phyloP scores from a whole-genome alignment of 64 coral and sea anemone genomes.

The Acropora tenuis region DNA sequence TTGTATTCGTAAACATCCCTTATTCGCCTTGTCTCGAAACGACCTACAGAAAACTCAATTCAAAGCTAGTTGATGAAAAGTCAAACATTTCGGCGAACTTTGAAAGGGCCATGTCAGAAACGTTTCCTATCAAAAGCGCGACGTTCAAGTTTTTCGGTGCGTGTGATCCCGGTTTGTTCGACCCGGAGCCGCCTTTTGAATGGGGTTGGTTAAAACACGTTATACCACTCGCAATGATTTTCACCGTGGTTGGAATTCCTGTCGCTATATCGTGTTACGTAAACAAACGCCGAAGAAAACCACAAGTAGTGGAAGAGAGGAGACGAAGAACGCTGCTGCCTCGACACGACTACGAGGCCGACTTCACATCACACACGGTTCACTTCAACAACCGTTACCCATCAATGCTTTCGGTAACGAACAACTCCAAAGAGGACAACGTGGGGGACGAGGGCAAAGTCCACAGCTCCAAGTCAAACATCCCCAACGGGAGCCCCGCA shows the following conservation, averaged over 20 bases:
- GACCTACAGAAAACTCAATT: slow-evolving; percentile 36
- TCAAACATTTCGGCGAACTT: slow-evolving; percentile 46
- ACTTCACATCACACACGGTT: slow-evolving; percentile 56
- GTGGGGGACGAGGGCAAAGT: slow-evolving; percentile 17
- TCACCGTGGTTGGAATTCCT: slow-evolving; percentile 70
- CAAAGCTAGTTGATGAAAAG: slow-evolving; percentile 31
- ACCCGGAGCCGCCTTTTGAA: slow-evolving; percentile 30
- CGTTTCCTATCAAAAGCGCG: slow-evolving; percentile 53
- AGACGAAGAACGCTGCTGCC: not conserved
- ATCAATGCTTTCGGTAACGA: slow-evolving; percentile 55
- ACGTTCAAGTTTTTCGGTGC: slow-evolving; percentile 67
- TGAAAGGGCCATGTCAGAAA: slow-evolving; percentile 64
- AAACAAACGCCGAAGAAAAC: slow-evolving; percentile 26
- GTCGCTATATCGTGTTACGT: slow-evolving; percentile 74
- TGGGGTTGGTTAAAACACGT: slow-evolving; percentile 78
- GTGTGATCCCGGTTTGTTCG: slow-evolving; percentile 28
- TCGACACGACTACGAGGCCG: slow-evolving; percentile 52
- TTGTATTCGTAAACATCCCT: slow-evolving; percentile 66
- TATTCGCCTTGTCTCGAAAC: slow-evolving; percentile 69
- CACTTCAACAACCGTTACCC: slow-evolving; percentile 67
- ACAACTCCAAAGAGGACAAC: slow-evolving; percentile 50
- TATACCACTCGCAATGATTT: slow-evolving; percentile 60
- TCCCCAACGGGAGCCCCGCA: slow-evolving; percentile 28
- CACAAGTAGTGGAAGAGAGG: slow-evolving; percentile 16
- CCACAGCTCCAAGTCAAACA: not conserved